phyloP scores from a whole-genome alignment of 2,113 vertebrate species.

The Pedetes capensis region DNA sequence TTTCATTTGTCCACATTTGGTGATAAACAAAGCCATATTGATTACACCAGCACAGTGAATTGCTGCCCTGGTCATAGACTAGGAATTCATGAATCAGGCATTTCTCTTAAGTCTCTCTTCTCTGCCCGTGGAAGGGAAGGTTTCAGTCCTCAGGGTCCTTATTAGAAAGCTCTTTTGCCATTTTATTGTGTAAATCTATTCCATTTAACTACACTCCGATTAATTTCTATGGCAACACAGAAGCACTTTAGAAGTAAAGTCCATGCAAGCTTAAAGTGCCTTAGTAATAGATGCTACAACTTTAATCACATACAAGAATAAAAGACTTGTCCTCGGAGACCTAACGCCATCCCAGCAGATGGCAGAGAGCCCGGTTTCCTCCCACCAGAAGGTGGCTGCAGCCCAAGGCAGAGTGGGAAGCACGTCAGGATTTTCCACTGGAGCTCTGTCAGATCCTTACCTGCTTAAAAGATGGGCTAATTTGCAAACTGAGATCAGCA shows the following conservation, averaged over 20 bases:
- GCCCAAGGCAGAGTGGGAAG: rapidly evolving
- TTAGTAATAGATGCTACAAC: not conserved
- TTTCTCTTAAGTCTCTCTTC: not conserved
- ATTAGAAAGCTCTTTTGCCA: constrained; percentile 2
- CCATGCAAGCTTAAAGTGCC: not conserved
- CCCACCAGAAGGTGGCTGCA: not conserved
- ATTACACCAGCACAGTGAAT: not conserved
- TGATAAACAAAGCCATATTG: not conserved
- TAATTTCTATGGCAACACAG: constrained; percentile 50
- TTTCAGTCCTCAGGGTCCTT: not conserved
- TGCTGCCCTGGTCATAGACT: not conserved
- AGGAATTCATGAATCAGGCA: not conserved
- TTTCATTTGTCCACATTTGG: not conserved
- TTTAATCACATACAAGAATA: not conserved
- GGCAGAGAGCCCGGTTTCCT: not conserved
- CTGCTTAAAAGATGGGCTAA: not conserved
- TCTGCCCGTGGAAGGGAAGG: not conserved
- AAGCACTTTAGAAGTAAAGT: constrained; percentile 28
- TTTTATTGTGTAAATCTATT: constrained; percentile 18
- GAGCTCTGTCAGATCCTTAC: not conserved
- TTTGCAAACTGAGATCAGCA: not conserved
- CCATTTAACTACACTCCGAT: not conserved
- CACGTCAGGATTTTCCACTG: not conserved
- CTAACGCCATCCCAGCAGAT: rapidly evolving
- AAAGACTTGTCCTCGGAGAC: not conserved